These are phyloP conservation scores for Hydrophis major DNA, from an alignment of 2,797 vertebrate genomes.

Conservation along the genomic window DNA sequence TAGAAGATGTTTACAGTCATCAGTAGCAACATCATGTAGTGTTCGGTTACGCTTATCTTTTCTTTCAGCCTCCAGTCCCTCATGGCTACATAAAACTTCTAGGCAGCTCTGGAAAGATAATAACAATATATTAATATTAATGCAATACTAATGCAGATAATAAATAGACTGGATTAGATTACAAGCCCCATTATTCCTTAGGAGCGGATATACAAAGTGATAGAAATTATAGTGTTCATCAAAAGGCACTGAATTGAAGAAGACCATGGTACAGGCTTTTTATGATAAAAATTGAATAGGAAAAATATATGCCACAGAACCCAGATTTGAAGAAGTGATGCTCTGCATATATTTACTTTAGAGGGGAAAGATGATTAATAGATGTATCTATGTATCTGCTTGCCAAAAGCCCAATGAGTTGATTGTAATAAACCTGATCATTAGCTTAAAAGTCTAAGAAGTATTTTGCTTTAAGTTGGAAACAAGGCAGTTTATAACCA, in stretches of 20 bases:
- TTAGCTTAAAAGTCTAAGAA: background rate
- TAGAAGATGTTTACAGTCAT: slow-evolving; percentile 96
- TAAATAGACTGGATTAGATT: background rate
- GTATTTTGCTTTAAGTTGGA: background rate
- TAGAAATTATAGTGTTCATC: background rate
- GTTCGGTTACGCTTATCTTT: slow-evolving; percentile 89
- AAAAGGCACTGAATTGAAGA: background rate
- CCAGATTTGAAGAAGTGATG: background rate
- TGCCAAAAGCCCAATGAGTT: background rate
- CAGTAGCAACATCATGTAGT: slow-evolving; percentile 91
- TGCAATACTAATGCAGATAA: background rate
- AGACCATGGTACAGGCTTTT: background rate
- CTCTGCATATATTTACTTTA: background rate
- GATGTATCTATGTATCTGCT: background rate
- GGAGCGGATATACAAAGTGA: background rate
- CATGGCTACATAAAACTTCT: slow-evolving; percentile 88
- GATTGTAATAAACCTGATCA: slow-evolving; percentile 2
- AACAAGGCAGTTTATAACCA: background rate
- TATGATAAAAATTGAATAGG: background rate
- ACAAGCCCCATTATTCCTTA: background rate
- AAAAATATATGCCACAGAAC: background rate
- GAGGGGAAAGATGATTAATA: background rate
- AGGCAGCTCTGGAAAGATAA: slow-evolving; percentile 86
- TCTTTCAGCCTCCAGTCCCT: slow-evolving; percentile 86
- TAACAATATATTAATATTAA: slow-evolving; percentile 41